Base-by-base conservation (phyloP, 1,140 invertebrate species). In the Drosophila albomicans region DNA sequence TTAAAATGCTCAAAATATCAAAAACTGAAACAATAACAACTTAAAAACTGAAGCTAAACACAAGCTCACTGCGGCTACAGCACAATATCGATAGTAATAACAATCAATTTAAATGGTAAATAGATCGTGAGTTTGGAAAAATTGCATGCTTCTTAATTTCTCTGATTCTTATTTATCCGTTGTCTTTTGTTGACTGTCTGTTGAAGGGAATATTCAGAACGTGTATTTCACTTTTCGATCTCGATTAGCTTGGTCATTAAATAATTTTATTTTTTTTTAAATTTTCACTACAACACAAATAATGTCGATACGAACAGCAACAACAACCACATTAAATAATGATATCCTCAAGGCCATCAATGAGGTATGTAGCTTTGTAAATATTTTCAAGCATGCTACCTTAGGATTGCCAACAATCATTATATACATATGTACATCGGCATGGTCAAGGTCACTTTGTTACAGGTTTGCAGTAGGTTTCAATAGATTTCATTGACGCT, bases 371-470 rank as follows among this genome's bases (percentile, higher is more conserved):
- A 61, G 57, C 71, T 61, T 57, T 63, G 65, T 75, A 75, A 75
- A 75, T 57, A 75, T 75, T 75, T 69, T 69, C 72, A 75, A 69
- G 69, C 66, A 69, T 75, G 72, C 66, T 66, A 63, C 72, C 72
- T 56, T 58, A 10, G 66, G 72, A 75, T 75, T 63, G 65, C 32
- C 65, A 69, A 56, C 54, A 38, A 8, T 15, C 61, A 43, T 25
- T 59, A 46, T 8, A 43, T 45, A 56, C 16, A 35, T 59, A 46
- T 8, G 35, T 45, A 56, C 28, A 45, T 25, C 49, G 43, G 32
- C 72, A 75, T 75, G 72, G 72, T 69, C 58, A 75, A 75, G 72
- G 72, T 75, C 72, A 56, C 0, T 13, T n/a, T 75, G 72, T 69
- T 66, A 66, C 72, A 75, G 49, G 49, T 43, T 61, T 61, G 10